Conservation (phyloP, 2,113 vertebrate species). For the Nymphicus hollandicus region DNA sequence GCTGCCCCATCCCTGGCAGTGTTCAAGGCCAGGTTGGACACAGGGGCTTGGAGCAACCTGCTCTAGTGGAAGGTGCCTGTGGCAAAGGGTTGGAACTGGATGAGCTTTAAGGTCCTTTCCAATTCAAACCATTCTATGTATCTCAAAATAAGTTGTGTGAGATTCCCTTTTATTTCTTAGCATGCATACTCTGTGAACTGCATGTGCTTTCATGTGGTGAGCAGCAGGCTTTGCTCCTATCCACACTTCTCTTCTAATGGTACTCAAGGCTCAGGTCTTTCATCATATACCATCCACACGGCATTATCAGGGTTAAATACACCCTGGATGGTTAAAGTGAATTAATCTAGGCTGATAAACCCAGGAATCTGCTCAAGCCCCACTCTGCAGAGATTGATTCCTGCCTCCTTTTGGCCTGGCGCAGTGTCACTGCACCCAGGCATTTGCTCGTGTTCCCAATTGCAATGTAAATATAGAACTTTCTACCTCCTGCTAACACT, state of each 20-base stretch:
- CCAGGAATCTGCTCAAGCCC: not conserved
- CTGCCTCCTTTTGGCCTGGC: not conserved
- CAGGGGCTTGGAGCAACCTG: not conserved
- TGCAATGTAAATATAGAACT: not conserved
- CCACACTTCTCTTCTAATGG: not conserved
- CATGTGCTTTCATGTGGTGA: not conserved
- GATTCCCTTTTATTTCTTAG: not conserved
- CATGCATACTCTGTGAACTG: not conserved
- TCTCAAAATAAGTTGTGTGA: not conserved
- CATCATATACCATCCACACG: not conserved
- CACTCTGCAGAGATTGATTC: not conserved
- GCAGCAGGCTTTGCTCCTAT: not conserved
- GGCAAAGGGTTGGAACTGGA: not conserved
- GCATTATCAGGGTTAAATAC: not conserved
- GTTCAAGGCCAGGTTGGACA: not conserved
- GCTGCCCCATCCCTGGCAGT: not conserved
- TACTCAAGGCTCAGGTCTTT: not conserved
- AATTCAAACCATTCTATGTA: not conserved
- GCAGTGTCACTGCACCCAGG: rapidly evolving
- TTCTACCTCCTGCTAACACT: not conserved
- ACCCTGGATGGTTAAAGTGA: not conserved
- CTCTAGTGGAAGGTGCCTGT: not conserved
- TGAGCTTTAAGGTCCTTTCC: not conserved
- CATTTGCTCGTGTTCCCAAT: rapidly evolving
- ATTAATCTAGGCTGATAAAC: not conserved